A percentile compares a stretch with the other conserved stretches of the same genome.
These are phyloP conservation scores for Hofmannophila pseudospretella DNA, from an alignment of 2,888 invertebrate species.

Conservation along the genomic window DNA sequence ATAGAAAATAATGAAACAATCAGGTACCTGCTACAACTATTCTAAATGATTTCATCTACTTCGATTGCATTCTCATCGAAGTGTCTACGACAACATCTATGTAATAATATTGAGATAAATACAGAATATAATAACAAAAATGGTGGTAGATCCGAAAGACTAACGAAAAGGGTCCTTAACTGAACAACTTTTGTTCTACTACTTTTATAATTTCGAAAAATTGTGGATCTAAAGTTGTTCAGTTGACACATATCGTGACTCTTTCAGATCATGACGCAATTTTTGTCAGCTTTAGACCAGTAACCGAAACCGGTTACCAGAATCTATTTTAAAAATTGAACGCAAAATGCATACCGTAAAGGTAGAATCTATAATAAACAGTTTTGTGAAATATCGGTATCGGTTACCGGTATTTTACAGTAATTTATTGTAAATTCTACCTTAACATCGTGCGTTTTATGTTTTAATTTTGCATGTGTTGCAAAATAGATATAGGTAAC, in stretches of 20 bases:
- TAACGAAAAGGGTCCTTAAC: neutral
- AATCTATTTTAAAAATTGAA: too few relatives aligned
- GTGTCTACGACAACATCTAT: conserved; percentile 6
- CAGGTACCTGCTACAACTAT: conserved; percentile 55
- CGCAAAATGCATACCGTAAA: too few relatives aligned
- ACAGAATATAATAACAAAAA: neutral
- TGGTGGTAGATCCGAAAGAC: neutral
- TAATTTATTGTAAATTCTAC: too few relatives aligned
- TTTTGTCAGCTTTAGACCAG: too few relatives aligned
- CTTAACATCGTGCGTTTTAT: too few relatives aligned
- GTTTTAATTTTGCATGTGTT: too few relatives aligned
- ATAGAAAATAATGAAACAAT: conserved; percentile 43
- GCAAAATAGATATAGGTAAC: too few relatives aligned
- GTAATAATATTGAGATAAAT: neutral
- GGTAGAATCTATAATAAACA: too few relatives aligned
- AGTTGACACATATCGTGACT: too few relatives aligned
- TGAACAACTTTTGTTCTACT: neutral
- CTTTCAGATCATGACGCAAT: neutral
- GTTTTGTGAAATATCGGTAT: too few relatives aligned
- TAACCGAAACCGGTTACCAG: too few relatives aligned
- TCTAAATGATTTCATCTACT: conserved; percentile 13
- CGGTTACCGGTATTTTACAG: too few relatives aligned
- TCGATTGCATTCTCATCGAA: conserved; percentile 2
- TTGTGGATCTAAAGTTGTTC: neutral
- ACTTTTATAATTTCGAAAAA: neutral